Conservation (phyloP, 2,797 vertebrate species). For the Diglossa cyanea region DNA sequence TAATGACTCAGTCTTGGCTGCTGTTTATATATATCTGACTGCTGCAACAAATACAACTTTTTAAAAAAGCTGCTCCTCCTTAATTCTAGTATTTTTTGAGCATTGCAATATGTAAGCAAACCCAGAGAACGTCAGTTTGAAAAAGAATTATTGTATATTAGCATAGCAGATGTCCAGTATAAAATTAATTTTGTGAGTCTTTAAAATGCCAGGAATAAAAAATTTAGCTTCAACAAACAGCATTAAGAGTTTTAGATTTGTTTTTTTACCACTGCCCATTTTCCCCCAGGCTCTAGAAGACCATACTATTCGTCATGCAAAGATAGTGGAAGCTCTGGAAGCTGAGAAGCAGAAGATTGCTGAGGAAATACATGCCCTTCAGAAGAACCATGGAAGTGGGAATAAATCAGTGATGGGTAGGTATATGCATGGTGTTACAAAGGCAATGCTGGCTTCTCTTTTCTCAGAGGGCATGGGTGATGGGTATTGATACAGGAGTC, state of each 20-base stretch:
- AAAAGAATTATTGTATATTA: not conserved
- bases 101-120: not conserved
- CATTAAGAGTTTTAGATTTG: not conserved
- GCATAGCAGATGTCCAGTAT: not conserved
- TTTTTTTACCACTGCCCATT: not conserved
- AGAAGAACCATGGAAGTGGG: constrained; percentile 52
- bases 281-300: constrained; percentile 85
- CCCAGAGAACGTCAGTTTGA: not conserved
- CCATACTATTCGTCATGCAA: constrained; percentile 83
- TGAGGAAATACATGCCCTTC: constrained; percentile 79
- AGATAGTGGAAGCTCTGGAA: constrained; percentile 92
- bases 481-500: not conserved
- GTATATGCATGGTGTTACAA: not conserved
- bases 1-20: not conserved
- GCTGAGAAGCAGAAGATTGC: constrained; percentile 90
- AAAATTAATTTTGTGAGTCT: not conserved
- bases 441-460: not conserved
- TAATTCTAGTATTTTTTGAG: not conserved
- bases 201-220: not conserved
- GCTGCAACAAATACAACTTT: not conserved
- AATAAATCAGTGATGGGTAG: constrained; percentile 39
- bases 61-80: not conserved
- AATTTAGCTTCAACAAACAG: not conserved
- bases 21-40: not conserved
- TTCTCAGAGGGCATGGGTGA: not conserved